Conservation (phyloP, 2,797 vertebrate species). For the Mormyrops boulengeri region DNA sequence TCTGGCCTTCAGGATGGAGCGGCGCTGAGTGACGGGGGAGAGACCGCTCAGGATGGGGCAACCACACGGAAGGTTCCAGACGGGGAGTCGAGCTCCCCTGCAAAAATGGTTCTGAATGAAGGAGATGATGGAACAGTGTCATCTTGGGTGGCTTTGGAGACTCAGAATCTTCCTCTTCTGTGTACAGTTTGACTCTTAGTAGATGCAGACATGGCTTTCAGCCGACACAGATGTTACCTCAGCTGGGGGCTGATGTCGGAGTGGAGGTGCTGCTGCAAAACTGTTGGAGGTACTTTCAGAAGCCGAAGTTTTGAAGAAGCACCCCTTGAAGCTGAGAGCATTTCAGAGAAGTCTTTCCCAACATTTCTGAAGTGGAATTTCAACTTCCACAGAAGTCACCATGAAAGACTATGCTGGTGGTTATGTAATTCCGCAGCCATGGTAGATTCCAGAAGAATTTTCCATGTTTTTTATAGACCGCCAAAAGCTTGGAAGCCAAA, state of each 20-base stretch:
- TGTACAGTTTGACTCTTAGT: neutral
- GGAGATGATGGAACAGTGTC: neutral
- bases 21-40: neutral
- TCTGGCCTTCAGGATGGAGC: neutral
- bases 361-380: neutral
- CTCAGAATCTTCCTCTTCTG: neutral
- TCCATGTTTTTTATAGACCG: neutral
- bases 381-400: neutral
- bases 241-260: neutral
- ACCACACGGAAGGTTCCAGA: neutral
- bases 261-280: neutral
- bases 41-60: neutral
- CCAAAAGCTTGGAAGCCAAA: neutral
- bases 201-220: neutral
- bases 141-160: neutral
- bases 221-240: neutral
- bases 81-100: neutral
- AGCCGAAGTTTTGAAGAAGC: neutral
- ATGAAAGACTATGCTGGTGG: neutral
- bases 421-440: neutral
- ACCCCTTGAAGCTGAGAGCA: neutral
- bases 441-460: neutral
- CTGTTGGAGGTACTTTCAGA: neutral
- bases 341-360: neutral
- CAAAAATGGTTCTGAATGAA: neutral